phyloP scores from a whole-genome alignment of 2,888 invertebrate genomes.

The Siphlonurus alternatus region DNA sequence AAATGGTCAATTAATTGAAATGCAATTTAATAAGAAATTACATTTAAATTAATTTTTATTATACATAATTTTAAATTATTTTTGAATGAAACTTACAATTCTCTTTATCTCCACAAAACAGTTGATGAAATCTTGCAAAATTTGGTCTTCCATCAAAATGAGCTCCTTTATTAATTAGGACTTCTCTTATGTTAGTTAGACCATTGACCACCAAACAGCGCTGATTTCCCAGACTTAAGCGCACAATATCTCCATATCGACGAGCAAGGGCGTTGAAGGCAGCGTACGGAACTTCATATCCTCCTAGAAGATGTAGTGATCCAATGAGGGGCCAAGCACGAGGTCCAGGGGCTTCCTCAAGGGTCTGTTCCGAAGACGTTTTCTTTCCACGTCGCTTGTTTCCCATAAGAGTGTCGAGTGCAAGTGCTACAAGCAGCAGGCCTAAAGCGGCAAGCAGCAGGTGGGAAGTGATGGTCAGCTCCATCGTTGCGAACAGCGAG shows the following conservation, averaged over 20 bases:
- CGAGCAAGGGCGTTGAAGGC: constrained; percentile 51
- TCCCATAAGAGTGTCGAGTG: not conserved
- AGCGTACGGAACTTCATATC: constrained; percentile 46
- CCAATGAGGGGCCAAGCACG: constrained; percentile 50
- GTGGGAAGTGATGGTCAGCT: not conserved
- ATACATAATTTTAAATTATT: not conserved
- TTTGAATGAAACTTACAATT: constrained; percentile 53
- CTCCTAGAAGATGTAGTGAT: constrained; percentile 46
- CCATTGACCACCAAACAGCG: constrained; percentile 60
- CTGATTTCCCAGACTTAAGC: constrained; percentile 45
- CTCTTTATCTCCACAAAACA: constrained; percentile 71
- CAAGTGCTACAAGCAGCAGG: not conserved
- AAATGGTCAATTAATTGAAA: not conserved
- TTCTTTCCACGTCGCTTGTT: not conserved
- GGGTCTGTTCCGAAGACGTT: not conserved
- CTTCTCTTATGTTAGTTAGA: constrained; percentile 51
- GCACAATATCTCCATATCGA: constrained; percentile 54
- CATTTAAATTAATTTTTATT: not conserved
- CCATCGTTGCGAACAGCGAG: not conserved
- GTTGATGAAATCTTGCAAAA: constrained; percentile 59
- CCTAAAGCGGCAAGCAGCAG: not conserved
- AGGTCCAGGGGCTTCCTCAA: constrained; percentile 43
- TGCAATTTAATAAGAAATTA: not conserved
- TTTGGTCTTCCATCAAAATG: constrained; percentile 71
- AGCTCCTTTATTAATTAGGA: constrained; percentile 60